A percentile compares a stretch with the other conserved stretches of the same genome.
Evolutionary conservation across 2,888 invertebrate genomes (phyloP).

Genomic region (Lasius fuliginosus): DNA sequence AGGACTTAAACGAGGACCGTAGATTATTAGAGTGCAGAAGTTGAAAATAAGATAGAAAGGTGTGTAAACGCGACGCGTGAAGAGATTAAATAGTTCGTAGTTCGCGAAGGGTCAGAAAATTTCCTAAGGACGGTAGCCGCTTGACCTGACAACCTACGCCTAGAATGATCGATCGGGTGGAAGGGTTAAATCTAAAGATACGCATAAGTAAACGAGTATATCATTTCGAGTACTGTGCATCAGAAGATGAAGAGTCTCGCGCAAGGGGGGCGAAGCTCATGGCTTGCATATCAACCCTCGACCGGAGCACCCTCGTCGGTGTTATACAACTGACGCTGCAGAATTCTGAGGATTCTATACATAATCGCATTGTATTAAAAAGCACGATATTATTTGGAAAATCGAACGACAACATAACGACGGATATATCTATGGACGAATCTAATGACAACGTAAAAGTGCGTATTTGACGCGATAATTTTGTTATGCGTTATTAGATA

Average conservation of each 20-base stretch:
- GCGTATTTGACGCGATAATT: neutral
- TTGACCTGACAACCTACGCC: slow-evolving; percentile 53
- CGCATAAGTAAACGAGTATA: slow-evolving; percentile 44
- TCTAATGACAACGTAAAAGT: neutral
- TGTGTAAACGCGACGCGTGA: slow-evolving; percentile 35
- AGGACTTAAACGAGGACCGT: slow-evolving; percentile 9
- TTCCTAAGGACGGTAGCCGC: slow-evolving; percentile 47
- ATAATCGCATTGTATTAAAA: slow-evolving; percentile 5
- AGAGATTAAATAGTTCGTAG: slow-evolving; percentile 14
- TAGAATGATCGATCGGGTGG: slow-evolving; percentile 62
- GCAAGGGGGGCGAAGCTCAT: slow-evolving; percentile 19
- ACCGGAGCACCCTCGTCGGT: neutral
- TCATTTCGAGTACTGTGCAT: slow-evolving; percentile 54
- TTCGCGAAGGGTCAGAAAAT: slow-evolving; percentile 21
- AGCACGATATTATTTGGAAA: neutral
- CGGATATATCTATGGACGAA: neutral
- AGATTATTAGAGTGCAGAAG: slow-evolving; percentile 18
- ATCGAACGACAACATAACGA: neutral
- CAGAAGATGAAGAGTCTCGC: slow-evolving; percentile 68
- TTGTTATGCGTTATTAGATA: neutral
- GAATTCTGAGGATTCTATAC: slow-evolving; percentile 7
- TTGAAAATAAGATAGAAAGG: neutral
- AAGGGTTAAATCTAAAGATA: slow-evolving; percentile 74
- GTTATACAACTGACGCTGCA: slow-evolving; percentile 16
- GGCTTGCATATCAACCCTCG: slow-evolving; percentile 43